phyloP scores from a whole-genome alignment of 2,113 vertebrate species.

The Chinchilla lanigera region DNA sequence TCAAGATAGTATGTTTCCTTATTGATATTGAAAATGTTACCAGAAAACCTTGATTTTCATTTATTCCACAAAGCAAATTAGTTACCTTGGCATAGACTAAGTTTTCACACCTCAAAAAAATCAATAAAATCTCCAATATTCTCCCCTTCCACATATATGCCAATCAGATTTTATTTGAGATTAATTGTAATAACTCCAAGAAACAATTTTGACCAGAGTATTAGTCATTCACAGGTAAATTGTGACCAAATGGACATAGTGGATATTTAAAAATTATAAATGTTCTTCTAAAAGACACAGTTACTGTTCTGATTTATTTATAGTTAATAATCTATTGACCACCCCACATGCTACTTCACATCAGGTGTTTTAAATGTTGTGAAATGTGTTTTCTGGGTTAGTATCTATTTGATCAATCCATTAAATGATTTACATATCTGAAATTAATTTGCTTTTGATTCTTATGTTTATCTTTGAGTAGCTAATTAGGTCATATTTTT shows the following conservation, averaged over 20 bases:
- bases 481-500: conserved; percentile 68
- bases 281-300: not conserved
- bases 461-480: conserved; percentile 71
- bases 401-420: conserved; percentile 34
- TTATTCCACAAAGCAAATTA: not conserved
- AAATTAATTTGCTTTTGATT: conserved; percentile 53
- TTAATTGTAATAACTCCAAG: conserved; percentile 4
- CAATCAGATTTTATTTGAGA: not conserved
- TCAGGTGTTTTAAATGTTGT: conserved; percentile 25
- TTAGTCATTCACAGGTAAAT: not conserved
- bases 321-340: not conserved
- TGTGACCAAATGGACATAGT: not conserved
- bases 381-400: not conserved
- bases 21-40: not conserved
- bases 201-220: not conserved
- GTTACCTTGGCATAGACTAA: not conserved
- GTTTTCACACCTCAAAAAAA: conserved; percentile 31
- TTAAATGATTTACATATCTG: conserved; percentile 64
- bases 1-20: not conserved
- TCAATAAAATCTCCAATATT: not conserved
- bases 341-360: not conserved
- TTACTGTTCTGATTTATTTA: not conserved
- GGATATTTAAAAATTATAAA: not conserved
- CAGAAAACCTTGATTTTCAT: not conserved
- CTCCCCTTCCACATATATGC: not conserved